Percentiles rank a stretch among this genome's conserved stretches.
Evolutionary conservation across 2,113 vertebrate genomes (phyloP).

Genomic region (Emydura subglobosa): DNA sequence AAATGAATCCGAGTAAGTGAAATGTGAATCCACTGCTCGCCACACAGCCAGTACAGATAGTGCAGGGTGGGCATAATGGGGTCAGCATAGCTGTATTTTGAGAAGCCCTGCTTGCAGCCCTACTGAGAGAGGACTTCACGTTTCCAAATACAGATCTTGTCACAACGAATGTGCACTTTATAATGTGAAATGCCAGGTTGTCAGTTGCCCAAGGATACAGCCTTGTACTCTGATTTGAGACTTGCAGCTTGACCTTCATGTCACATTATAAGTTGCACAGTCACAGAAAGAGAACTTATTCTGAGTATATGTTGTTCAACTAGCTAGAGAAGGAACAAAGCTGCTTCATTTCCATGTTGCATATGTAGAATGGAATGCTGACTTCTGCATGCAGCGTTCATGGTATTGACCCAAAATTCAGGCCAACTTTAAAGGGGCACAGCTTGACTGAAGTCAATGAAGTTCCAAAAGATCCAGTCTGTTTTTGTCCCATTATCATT

Average conservation of each 20-base stretch:
- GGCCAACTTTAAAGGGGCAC: background rate
- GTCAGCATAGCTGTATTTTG: background rate
- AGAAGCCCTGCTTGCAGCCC: background rate
- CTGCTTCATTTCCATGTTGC: background rate
- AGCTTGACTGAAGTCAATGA: background rate
- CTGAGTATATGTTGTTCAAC: background rate
- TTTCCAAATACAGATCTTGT: background rate
- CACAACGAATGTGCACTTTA: background rate
- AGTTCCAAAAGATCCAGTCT: background rate
- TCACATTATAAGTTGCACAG: accelerated
- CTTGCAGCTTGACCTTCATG: background rate
- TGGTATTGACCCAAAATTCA: background rate
- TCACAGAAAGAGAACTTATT: background rate
- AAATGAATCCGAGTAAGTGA: background rate
- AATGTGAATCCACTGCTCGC: background rate
- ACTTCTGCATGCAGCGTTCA: background rate
- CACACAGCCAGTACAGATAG: background rate
- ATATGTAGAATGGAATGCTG: background rate
- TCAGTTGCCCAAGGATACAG: background rate
- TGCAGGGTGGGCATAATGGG: background rate
- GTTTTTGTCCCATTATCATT: background rate
- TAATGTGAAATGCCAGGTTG: background rate
- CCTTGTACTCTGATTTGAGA: background rate
- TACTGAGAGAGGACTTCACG: background rate
- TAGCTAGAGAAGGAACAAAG: background rate